Evolutionary conservation across 2,113 vertebrate species (phyloP).

Genomic region (Onychostoma macrolepis): DNA sequence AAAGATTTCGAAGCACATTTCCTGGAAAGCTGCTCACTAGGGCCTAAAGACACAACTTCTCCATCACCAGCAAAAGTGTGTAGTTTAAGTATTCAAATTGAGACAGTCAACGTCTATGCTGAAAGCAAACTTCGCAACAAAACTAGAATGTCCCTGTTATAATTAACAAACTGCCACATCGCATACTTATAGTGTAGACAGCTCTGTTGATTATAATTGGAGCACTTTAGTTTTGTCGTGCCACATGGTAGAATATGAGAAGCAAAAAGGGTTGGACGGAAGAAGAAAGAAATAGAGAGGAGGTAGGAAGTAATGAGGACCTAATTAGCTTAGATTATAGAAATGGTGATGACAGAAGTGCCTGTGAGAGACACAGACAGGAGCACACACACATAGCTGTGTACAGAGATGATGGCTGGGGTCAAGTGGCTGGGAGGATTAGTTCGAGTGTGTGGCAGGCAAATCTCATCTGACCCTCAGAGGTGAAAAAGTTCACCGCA

Average conservation of each 20-base stretch:
- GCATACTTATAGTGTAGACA: neutral
- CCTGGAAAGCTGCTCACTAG: no score
- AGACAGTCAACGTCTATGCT: neutral
- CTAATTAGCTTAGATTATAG: constrained; percentile 47
- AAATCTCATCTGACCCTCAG: constrained; percentile 13
- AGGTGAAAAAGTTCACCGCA: neutral
- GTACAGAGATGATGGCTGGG: neutral
- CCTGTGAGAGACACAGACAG: constrained; percentile 27
- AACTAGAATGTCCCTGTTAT: neutral
- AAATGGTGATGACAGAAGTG: constrained; percentile 36
- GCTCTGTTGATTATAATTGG: constrained; percentile 6
- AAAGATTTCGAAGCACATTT: no score
- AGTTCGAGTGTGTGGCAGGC: constrained; percentile 30
- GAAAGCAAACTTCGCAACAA: neutral
- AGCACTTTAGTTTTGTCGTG: neutral
- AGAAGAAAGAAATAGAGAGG: constrained; percentile 15
- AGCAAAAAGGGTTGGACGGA: constrained; percentile 2
- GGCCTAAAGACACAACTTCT: neutral
- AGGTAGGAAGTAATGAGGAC: constrained; percentile 21
- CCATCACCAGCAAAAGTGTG: neutral
- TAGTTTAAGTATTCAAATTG: neutral
- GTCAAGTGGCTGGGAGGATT: constrained; percentile 8
- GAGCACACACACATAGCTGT: neutral
- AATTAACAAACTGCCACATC: neutral
- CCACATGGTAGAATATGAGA: neutral